Evolutionary conservation across 2,797 vertebrate genomes (phyloP).

Genomic region (Vespertilio murinus): DNA sequence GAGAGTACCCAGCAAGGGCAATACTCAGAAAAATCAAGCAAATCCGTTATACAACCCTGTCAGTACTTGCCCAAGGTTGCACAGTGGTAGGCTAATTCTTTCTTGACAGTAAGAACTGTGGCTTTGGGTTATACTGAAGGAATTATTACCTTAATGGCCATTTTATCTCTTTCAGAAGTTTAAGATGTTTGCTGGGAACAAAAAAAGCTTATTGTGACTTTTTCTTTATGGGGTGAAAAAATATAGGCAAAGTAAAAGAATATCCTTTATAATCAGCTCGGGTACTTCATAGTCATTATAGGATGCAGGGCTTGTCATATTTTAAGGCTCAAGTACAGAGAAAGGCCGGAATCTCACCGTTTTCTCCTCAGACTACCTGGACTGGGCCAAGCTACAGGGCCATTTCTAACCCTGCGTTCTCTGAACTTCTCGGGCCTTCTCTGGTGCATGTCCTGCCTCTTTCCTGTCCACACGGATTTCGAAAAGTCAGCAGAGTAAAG

Average conservation of each 20-base stretch:
- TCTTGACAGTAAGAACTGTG: neutral
- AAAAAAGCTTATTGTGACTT: neutral
- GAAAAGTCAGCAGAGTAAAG: slow-evolving; percentile 67
- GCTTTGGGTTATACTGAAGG: neutral
- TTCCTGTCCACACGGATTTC: slow-evolving; percentile 61
- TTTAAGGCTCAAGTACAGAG: slow-evolving; percentile 51
- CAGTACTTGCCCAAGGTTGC: slow-evolving; percentile 35
- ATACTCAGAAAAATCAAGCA: neutral
- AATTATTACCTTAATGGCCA: neutral
- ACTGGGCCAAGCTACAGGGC: neutral
- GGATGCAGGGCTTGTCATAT: neutral
- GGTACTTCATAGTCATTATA: neutral
- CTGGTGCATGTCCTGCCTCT: neutral
- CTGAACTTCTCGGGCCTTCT: slow-evolving; percentile 42
- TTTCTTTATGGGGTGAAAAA: neutral
- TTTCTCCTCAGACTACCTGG: slow-evolving; percentile 31
- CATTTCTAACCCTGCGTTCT: slow-evolving; percentile 13
- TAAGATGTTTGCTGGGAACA: neutral
- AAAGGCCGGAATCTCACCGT: neutral
- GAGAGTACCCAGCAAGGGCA: neutral
- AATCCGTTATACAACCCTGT: neutral
- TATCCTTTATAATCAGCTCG: neutral
- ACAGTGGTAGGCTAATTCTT: neutral
- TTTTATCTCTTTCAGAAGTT: neutral
- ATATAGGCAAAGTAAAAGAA: neutral